A percentile compares a stretch with the other conserved stretches of the same genome.
Evolutionary conservation across 2,888 invertebrate genomes (phyloP).

Genomic region (Platerodrilus igneus): DNA sequence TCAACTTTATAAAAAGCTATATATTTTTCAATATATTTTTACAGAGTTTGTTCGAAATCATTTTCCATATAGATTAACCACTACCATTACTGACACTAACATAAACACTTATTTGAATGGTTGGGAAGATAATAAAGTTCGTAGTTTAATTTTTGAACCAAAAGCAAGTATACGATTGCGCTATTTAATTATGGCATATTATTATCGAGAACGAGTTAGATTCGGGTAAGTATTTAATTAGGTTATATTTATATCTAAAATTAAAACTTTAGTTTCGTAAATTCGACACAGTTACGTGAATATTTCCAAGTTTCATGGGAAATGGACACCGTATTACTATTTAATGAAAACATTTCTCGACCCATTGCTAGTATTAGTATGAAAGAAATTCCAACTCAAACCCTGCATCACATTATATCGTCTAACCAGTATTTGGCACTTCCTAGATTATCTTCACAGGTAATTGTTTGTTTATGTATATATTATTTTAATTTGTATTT

Average conservation of each 20-base stretch:
- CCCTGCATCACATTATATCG: constrained; percentile 82
- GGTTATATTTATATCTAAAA: neutral
- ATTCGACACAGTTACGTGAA: constrained; percentile 58
- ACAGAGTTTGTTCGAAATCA: constrained; percentile 81
- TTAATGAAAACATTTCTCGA: constrained; percentile 78
- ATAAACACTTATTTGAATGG: constrained; percentile 76
- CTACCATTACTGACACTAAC: constrained; percentile 65
- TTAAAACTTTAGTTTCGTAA: constrained; percentile 60
- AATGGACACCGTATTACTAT: constrained; percentile 77
- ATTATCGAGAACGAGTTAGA: constrained; percentile 77
- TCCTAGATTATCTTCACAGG: constrained; percentile 90
- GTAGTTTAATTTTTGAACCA: constrained; percentile 84
- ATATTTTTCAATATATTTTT: no score
- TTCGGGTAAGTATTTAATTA: constrained; percentile 65
- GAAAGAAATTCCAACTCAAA: constrained; percentile 83
- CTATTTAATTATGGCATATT: constrained; percentile 84
- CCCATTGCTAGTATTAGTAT: constrained; percentile 85
- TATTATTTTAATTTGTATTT: neutral
- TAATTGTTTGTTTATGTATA: no score
- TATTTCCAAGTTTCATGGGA: constrained; percentile 70
- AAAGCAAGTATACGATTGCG: constrained; percentile 71
- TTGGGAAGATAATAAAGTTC: constrained; percentile 88
- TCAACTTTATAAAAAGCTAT: no score
- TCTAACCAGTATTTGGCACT: constrained; percentile 84
- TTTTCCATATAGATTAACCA: constrained; percentile 77